These are phyloP conservation scores for Andricus quercusramuli DNA, from an alignment of 2,888 invertebrate genomes.

Conservation along the genomic window DNA sequence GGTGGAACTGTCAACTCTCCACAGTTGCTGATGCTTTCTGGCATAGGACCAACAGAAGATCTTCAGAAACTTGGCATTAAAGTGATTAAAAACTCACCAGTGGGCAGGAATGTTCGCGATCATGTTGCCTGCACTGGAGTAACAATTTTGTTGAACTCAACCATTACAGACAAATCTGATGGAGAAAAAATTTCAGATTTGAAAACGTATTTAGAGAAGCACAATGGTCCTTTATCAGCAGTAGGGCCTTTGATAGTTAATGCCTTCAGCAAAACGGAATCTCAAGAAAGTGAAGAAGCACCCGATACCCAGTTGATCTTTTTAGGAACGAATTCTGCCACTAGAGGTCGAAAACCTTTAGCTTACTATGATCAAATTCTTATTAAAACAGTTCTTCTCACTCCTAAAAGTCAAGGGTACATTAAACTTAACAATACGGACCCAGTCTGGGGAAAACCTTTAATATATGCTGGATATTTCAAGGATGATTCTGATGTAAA, in stretches of 20 bases:
- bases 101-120: too few relatives aligned
- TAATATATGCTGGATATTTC: too few relatives aligned
- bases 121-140: too few relatives aligned
- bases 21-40: slow-evolving; percentile 87
- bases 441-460: too few relatives aligned
- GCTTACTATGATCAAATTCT: background rate
- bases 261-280: slow-evolving; percentile 78
- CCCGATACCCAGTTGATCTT: slow-evolving; percentile 82
- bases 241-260: slow-evolving; percentile 82
- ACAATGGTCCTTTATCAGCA: slow-evolving; percentile 79
- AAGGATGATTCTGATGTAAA: too few relatives aligned
- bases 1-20: slow-evolving; percentile 94
- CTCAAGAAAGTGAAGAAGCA: slow-evolving; percentile 74
- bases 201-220: slow-evolving; percentile 74
- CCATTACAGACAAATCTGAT: too few relatives aligned
- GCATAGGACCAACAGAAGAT: slow-evolving; percentile 78
- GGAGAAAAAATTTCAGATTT: too few relatives aligned
- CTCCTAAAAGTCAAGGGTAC: too few relatives aligned
- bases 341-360: slow-evolving; percentile 82
- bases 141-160: too few relatives aligned
- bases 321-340: slow-evolving; percentile 78
- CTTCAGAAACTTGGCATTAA: too few relatives aligned
- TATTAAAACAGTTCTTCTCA: slow-evolving; percentile 50
- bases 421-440: too few relatives aligned
- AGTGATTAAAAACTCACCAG: too few relatives aligned